Base-by-base conservation (phyloP, 2,888 invertebrate genomes). In the Drosophila tanythrix region DNA sequence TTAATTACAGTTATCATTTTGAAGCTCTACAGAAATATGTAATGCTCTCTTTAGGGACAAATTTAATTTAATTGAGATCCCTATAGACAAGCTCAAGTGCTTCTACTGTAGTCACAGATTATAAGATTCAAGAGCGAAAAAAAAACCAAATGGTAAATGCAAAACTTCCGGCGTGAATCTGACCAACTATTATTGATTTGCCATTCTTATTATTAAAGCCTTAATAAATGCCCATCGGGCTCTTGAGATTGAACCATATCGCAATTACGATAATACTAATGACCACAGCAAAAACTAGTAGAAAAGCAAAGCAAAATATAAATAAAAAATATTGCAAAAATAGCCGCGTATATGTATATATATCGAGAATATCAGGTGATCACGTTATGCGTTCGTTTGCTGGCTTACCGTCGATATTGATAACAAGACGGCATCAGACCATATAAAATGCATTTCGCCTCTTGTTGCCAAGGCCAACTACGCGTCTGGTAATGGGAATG, bases 301-400 rank as follows among this genome's bases (percentile, higher is more conserved):
- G 27, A 25, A 50, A n/a, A 15, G 13, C 8, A 2, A 21, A 21
- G 7, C 0, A 21, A 46, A 7, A 13, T 13, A 3, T 11, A 18
- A 13, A 11, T 18, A 10, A 3, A 25, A 53, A 33, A 29, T 33
- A 18, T 8, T 40, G 8, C 3, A 13, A 31, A 25, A 29, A 6
- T 15, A 35, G 5, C 40, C 27, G 21, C 27, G 43, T 36, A 27
- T 40, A 25, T 1, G 1, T 21, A 40, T 18, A 15, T 2, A 33
- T 33, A 40, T 18, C 10, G 40, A 29, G 53, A 13, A 43, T 71
- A 70, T 70, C 70, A 70, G 70, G 71, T 70, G 70, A 61, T 70
- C 18, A 62, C 21, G 15, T 15, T 55, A 70, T 50, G 48, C 48
- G 38, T 21, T 29, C 38, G 48, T n/a, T 27, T 36, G 36, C 27